phyloP scores from a whole-genome alignment of 2,113 vertebrate genomes.

The Lasiurus borealis region DNA sequence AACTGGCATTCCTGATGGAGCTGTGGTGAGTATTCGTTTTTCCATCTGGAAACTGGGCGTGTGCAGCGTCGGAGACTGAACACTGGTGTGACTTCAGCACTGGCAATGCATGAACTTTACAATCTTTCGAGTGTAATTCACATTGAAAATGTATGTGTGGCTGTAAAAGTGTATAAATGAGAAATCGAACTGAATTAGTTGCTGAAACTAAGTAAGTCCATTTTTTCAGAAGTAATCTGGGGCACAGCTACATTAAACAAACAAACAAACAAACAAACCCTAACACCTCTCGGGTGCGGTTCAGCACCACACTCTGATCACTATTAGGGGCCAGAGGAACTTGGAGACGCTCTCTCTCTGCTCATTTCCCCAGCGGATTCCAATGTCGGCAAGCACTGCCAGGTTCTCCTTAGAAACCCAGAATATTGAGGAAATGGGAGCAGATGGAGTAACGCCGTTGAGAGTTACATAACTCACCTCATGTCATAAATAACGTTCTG shows the following conservation, averaged over 20 bases:
- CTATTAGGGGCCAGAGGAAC: conserved; percentile 34
- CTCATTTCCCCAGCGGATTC: conserved; percentile 53
- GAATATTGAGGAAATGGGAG: conserved; percentile 65
- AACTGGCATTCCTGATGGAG: conserved; percentile 58
- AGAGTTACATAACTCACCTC: conserved; percentile 44
- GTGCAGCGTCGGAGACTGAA: conserved; percentile 63
- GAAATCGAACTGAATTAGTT: conserved; percentile 42
- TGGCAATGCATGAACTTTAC: conserved; percentile 40
- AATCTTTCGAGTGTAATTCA: conserved; percentile 24
- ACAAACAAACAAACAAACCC: neutral
- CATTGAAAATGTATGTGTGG: conserved; percentile 23
- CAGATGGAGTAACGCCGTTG: conserved; percentile 57
- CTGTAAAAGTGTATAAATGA: conserved; percentile 48
- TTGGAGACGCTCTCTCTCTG: conserved; percentile 31
- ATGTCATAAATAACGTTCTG: conserved; percentile 67
- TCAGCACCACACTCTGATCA: conserved; percentile 13
- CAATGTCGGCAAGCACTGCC: conserved; percentile 57
- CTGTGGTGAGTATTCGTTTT: conserved; percentile 74
- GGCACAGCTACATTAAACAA: neutral
- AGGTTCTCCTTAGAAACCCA: conserved; percentile 55
- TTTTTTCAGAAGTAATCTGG: conserved; percentile 33
- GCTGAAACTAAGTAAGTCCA: conserved; percentile 47
- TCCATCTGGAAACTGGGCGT: conserved; percentile 72
- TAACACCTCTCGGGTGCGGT: neutral
- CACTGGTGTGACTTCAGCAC: conserved; percentile 53